Evolutionary conservation across 2,113 vertebrate genomes (phyloP).

Genomic region (Paradisaea rubra): DNA sequence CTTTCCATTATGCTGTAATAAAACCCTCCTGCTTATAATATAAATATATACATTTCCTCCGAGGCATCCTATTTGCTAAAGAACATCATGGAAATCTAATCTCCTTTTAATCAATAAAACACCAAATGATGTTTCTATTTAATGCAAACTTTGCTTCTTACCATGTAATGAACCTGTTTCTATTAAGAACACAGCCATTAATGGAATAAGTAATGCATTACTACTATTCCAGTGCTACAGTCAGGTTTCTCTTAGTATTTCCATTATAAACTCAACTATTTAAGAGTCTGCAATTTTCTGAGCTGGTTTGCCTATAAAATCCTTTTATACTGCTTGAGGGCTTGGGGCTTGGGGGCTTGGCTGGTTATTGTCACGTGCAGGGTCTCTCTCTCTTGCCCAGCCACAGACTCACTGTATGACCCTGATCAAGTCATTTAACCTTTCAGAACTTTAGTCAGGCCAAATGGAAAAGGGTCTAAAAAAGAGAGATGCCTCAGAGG

Average conservation of each 20-base stretch:
- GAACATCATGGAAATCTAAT: constrained; percentile 69
- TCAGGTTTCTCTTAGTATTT: constrained; percentile 43
- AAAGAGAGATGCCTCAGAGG: not conserved
- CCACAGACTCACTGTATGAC: not conserved
- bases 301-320: constrained; percentile 27
- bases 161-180: constrained; percentile 67
- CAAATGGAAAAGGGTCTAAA: not conserved
- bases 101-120: constrained; percentile 72
- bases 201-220: constrained; percentile 62
- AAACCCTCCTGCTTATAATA: constrained; percentile 65
- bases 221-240: constrained; percentile 25
- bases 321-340: not conserved
- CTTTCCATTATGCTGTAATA: constrained; percentile 67
- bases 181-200: constrained; percentile 65
- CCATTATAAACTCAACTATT: constrained; percentile 33
- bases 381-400: not conserved
- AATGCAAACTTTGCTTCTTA: constrained; percentile 69
- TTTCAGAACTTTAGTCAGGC: not conserved
- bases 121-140: constrained; percentile 72
- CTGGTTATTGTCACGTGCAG: not conserved
- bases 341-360: not conserved
- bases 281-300: constrained; percentile 26
- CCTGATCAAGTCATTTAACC: constrained; percentile 8
- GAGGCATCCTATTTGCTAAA: constrained; percentile 67
- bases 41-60: constrained; percentile 70